Evolutionary conservation across 2,888 invertebrate species (phyloP), one percentile per base, ranked within the genome.

Genomic region (Aleiodes leptofemur): DNA sequence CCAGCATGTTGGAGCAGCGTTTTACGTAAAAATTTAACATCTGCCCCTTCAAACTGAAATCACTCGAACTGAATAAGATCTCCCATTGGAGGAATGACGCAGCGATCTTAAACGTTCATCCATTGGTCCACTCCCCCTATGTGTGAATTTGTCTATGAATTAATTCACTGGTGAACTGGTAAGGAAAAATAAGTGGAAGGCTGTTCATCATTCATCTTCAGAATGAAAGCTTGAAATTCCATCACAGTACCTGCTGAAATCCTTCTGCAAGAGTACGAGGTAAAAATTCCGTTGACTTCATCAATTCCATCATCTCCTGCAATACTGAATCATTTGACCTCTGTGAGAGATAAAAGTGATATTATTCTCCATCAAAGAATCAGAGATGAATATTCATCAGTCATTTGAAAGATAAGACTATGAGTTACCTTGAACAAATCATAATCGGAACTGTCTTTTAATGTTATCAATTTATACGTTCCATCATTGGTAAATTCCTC

Each of bases 401-500:
- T 64, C 3, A 29, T 34, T 34, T 13, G 1, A 23, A 43, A 11
- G 5, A 34, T 34, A 14, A 16, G 9, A 4, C 4, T 1, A 43
- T 14, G n/a, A 29, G 13, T 79, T 71, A 86, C 87, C 31, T 70
- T 23, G 38, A 85, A 80, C 38, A 81, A 51, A 16, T 84, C 81
- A 51, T 82, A 82, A 48, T 87, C 84, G 0, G 84, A 82, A 43
- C 84, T 84, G 34, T 84, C 79, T 50, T 72, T 78, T 14, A 81
- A 74, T 5, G 81, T 81, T 11, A 84, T 82, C 14, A 88, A 61
- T 31, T 76, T 72, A 74, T 88, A 88, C 0, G 84, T 79, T 5
- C 84, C 83, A 7, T 86, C 82, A 0, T 75, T 29, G 5, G 80
- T 80, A 38, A 86, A 87, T 14, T 80, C 86, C 13, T 84, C 81